A percentile compares a stretch with the other conserved stretches of the same genome.
phyloP scores from a whole-genome alignment of 2,888 invertebrate species.

The Deilephila elpenor region DNA sequence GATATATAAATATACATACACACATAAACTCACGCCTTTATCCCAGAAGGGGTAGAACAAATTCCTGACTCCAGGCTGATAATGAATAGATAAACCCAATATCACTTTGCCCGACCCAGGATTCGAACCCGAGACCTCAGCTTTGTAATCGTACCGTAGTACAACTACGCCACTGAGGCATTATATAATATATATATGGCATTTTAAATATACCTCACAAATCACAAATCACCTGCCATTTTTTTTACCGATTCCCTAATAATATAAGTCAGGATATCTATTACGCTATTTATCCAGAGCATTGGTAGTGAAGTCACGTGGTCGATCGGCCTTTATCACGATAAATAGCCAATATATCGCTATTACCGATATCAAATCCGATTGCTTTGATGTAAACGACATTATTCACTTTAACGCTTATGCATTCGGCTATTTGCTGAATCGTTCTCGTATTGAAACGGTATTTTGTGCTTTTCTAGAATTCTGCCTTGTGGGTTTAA shows the following conservation, averaged over 20 bases:
- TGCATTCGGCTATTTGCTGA: not conserved
- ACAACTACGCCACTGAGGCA: too few species aligned
- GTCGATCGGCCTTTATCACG: constrained; percentile 26
- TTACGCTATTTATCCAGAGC: not conserved
- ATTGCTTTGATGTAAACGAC: constrained; percentile 7
- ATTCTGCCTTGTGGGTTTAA: too few species aligned
- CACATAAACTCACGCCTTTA: too few species aligned
- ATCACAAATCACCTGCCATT: not conserved
- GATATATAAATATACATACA: too few species aligned
- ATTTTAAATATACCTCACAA: not conserved
- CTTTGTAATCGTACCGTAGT: too few species aligned
- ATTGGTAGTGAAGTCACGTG: constrained; percentile 26
- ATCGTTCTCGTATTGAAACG: not conserved
- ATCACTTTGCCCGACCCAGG: too few species aligned
- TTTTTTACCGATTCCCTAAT: not conserved
- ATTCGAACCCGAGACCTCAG: too few species aligned
- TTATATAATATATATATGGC: too few species aligned
- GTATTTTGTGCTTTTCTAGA: too few species aligned
- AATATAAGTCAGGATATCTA: constrained; percentile 1
- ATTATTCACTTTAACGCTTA: not conserved
- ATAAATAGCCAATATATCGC: constrained; percentile 29
- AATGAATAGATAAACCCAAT: too few species aligned
- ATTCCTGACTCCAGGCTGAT: too few species aligned
- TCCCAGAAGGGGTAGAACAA: too few species aligned
- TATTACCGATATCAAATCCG: constrained; percentile 23